A percentile compares a stretch with the other conserved stretches of the same genome.
Evolutionary conservation across 64 coral and sea anemone genomes (phyloP).

Genomic region (Stylophora pistillata): DNA sequence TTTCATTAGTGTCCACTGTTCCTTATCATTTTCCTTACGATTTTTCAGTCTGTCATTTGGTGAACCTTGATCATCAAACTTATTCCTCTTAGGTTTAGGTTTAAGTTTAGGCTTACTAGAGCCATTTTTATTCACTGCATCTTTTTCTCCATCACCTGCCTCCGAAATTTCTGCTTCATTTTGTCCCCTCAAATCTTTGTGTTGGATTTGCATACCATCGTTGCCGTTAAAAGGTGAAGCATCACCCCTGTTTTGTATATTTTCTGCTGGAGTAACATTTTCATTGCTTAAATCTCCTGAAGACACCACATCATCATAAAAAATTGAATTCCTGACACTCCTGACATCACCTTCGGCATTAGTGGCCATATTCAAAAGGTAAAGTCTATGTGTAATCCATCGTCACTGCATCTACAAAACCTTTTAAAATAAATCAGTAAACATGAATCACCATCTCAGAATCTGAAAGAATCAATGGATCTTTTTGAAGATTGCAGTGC

Average conservation of each 20-base stretch:
- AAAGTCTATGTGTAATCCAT: background rate
- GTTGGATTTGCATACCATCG: background rate
- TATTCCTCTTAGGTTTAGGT: background rate
- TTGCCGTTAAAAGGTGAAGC: background rate
- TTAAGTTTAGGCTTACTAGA: background rate
- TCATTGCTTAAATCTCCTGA: background rate
- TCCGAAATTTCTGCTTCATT: background rate
- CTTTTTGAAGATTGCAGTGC: no score
- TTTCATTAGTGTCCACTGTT: conserved; percentile 42
- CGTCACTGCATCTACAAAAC: background rate
- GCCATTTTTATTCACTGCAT: background rate
- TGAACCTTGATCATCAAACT: background rate
- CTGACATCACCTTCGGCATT: background rate
- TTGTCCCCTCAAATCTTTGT: background rate
- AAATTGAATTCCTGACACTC: background rate
- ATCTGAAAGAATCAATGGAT: no score
- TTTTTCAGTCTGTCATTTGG: background rate
- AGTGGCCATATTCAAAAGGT: background rate
- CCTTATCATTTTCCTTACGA: conserved; percentile 34
- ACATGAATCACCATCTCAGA: no score
- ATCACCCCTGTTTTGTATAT: background rate
- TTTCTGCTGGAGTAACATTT: background rate
- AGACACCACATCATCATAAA: conserved; percentile 22
- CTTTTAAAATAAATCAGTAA: no score
- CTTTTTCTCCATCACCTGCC: background rate